Conservation (phyloP, 35 echinoderm and acorn worm genomes). For the Chiridota heheva region DNA sequence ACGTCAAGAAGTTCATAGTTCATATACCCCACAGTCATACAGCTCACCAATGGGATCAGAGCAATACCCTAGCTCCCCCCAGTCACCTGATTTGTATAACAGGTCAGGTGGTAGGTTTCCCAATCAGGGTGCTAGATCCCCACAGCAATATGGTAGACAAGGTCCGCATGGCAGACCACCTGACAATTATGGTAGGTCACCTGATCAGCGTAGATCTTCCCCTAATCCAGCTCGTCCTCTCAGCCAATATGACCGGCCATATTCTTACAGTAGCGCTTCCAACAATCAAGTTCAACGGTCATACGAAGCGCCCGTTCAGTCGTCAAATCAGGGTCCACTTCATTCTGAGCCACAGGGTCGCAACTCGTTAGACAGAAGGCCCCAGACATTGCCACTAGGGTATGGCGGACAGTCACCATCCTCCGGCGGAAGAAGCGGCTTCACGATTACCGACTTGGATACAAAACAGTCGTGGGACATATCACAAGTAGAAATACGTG, state of each 20-base stretch:
- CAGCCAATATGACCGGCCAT: slow-evolving; percentile 28
- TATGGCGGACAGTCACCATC: slow-evolving; percentile 1
- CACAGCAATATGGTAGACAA: too few relatives aligned
- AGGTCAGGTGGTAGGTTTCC: too few relatives aligned
- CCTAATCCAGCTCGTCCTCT: slow-evolving; percentile 7
- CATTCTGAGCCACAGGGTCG: neutral
- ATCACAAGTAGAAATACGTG: slow-evolving; percentile 21
- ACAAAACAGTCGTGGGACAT: slow-evolving; percentile 40
- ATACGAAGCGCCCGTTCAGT: neutral
- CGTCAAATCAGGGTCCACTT: neutral
- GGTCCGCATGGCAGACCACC: too few relatives aligned
- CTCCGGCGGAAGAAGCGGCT: neutral
- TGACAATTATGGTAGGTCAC: neutral
- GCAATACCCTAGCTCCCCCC: too few relatives aligned
- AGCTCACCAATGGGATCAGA: too few relatives aligned
- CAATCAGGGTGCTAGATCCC: too few relatives aligned
- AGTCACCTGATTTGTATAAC: too few relatives aligned
- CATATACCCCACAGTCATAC: too few relatives aligned
- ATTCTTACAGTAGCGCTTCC: neutral
- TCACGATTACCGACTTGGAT: slow-evolving; percentile 39
- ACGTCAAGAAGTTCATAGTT: too few relatives aligned
- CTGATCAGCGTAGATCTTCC: slow-evolving; percentile 19
- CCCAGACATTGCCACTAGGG: too few relatives aligned
- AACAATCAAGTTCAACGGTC: neutral
- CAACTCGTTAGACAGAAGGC: too few relatives aligned